Percentiles rank a stretch among this genome's conserved stretches.
Evolutionary conservation across 2,888 invertebrate species (phyloP).

Genomic region (Drosophila stalkeri): DNA sequence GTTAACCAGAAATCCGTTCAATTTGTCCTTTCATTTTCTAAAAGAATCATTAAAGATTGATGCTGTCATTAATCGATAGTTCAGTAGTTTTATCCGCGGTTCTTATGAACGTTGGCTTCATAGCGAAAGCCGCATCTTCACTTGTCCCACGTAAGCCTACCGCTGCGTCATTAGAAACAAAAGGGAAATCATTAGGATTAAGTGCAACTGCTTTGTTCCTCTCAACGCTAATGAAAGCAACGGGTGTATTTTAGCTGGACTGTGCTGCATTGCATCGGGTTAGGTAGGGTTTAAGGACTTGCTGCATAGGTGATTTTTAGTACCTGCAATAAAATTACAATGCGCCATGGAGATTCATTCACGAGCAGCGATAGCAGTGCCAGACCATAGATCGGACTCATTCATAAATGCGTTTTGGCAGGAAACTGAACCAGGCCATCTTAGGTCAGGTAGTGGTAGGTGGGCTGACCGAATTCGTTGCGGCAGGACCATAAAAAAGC

Average conservation of each 20-base stretch:
- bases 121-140: constrained; percentile 7
- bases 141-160: constrained; percentile 63
- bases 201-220: constrained; percentile 65
- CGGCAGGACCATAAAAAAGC: constrained; percentile 51
- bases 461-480: constrained; percentile 42
- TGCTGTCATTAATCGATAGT: constrained; percentile 15
- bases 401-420: constrained; percentile 69
- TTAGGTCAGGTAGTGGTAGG: constrained; percentile 39
- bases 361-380: constrained; percentile 32
- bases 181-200: constrained; percentile 77
- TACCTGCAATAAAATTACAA: constrained; percentile 61
- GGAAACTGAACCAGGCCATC: constrained; percentile 25
- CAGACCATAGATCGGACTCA: constrained; percentile 49
- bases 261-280: constrained; percentile 27
- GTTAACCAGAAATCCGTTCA: background rate
- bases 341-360: constrained; percentile 61
- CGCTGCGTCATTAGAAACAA: constrained; percentile 73
- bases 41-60: background rate
- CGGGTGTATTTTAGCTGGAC: constrained; percentile 39
- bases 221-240: constrained; percentile 70
- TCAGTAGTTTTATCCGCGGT: constrained; percentile 18
- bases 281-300: constrained; percentile 46
- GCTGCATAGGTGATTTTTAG: constrained; percentile 59
- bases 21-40: background rate
- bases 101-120: constrained; percentile 29